Percentiles rank a stretch among this genome's conserved stretches.
phyloP scores from a whole-genome alignment of 2,888 invertebrate genomes.

The Dione juno region DNA sequence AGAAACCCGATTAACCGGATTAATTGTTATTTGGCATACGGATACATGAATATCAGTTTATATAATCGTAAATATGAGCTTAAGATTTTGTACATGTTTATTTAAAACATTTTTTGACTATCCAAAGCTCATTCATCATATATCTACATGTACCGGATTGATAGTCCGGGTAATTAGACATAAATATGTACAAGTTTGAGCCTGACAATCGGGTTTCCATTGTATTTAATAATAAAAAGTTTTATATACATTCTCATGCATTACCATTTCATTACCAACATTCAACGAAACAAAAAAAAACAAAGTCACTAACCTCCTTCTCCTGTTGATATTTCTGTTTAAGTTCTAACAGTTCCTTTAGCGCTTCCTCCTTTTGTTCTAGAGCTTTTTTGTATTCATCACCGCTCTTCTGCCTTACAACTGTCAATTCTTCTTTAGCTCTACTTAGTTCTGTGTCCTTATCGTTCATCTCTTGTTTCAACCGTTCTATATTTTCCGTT shows the following conservation, averaged over 20 bases:
- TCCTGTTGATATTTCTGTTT: constrained; percentile 67
- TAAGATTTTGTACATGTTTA: too few species aligned
- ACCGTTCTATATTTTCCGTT: constrained; percentile 62
- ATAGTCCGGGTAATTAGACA: too few species aligned
- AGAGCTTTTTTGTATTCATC: constrained; percentile 71
- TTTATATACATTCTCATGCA: constrained; percentile 30
- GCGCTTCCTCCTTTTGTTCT: constrained; percentile 68
- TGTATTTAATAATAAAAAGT: constrained; percentile 1
- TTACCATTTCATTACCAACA: not conserved
- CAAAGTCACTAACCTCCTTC: constrained; percentile 69
- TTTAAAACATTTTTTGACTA: too few species aligned
- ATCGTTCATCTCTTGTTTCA: constrained; percentile 66
- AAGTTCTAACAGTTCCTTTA: constrained; percentile 65
- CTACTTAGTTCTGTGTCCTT: constrained; percentile 65
- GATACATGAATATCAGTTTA: too few species aligned
- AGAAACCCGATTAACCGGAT: too few species aligned
- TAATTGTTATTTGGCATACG: too few species aligned
- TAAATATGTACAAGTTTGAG: too few species aligned
- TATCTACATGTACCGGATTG: too few species aligned
- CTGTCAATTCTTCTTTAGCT: constrained; percentile 68
- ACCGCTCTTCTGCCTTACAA: constrained; percentile 66
- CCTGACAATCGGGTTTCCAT: too few species aligned
- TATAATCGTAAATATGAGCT: too few species aligned
- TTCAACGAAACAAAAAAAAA: constrained; percentile 21
- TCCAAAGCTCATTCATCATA: too few species aligned